Conservation (phyloP, 2,113 vertebrate species). For the Lepisosteus osseus region DNA sequence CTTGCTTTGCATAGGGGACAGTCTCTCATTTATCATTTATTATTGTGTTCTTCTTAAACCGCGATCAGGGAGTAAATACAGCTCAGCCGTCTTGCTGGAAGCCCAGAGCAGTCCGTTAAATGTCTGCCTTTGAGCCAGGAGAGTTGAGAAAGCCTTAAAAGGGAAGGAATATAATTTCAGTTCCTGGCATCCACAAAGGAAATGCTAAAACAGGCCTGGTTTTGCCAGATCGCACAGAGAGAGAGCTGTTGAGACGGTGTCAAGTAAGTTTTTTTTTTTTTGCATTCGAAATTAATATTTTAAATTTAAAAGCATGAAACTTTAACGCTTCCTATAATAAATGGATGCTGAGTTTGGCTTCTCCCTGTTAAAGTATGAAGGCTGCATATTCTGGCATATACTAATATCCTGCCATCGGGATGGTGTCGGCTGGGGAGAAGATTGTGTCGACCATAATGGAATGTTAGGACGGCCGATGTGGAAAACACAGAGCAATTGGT, state of each 20-base stretch:
- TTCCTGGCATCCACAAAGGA: conserved; percentile 30
- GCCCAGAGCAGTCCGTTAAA: conserved; percentile 34
- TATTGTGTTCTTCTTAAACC: conserved; percentile 35
- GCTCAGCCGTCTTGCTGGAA: conserved; percentile 26
- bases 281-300: neutral
- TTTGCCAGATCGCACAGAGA: conserved; percentile 19
- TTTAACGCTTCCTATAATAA: neutral
- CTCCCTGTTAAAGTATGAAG: too few species aligned
- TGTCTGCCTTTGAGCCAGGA: conserved; percentile 28
- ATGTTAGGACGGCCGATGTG: too few species aligned
- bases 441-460: too few species aligned
- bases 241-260: conserved; percentile 19
- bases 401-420: too few species aligned
- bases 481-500: too few species aligned
- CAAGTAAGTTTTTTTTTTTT: neutral
- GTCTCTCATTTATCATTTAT: conserved; percentile 3
- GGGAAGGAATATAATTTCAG: conserved; percentile 43
- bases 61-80: conserved; percentile 27
- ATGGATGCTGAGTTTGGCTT: neutral
- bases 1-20: neutral
- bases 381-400: too few species aligned
- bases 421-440: too few species aligned
- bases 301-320: neutral
- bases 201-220: conserved; percentile 34
- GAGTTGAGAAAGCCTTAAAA: conserved; percentile 49